Evolutionary conservation across 2,113 vertebrate species (phyloP).

Genomic region (pig (Sus scrofa)): T2T-Sscrofa CM000812.6:105837001-105837500

Average conservation of each 20-base stretch:
- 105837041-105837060: not conserved
- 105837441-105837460: not conserved
- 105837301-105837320: not conserved
- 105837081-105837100: not conserved
- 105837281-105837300: not conserved
- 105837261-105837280: not conserved
- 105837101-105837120: not conserved
- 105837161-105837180: not conserved
- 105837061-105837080: not conserved
- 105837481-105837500: too few species aligned
- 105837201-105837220: not conserved
- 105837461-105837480: not conserved
- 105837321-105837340: constrained; percentile 13
- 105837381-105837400: not conserved
- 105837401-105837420: constrained; percentile 51
- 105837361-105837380: not conserved
- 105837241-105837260: not conserved
- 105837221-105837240: not conserved
- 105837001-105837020: not conserved
- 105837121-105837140: not conserved
- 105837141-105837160: not conserved
- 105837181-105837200: not conserved
- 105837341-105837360: not conserved
- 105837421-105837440: constrained; percentile 77
- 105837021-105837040: not conserved